Percentiles rank a stretch among this genome's conserved stretches.
phyloP scores from a whole-genome alignment of 2,797 vertebrate genomes.

The Hypotaenidia okinawae region DNA sequence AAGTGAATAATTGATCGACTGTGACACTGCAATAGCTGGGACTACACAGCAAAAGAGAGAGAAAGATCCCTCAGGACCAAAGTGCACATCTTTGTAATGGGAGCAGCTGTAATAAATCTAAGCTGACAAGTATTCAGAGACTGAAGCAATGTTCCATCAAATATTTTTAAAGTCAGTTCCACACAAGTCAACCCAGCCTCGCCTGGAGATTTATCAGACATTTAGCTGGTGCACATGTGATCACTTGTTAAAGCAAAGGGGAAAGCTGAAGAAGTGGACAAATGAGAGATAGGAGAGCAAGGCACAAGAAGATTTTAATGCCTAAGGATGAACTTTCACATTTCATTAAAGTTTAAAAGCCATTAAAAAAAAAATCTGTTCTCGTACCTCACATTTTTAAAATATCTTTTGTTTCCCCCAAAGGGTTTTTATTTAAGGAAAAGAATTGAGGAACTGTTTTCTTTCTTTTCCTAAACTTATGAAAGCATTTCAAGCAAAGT shows the following conservation, averaged over 20 bases:
- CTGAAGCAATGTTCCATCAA: slow-evolving; percentile 80
- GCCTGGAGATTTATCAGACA: slow-evolving; percentile 78
- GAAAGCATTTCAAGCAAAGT: background rate
- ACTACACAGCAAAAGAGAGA: slow-evolving; percentile 65
- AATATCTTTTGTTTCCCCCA: background rate
- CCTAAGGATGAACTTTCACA: slow-evolving; percentile 34
- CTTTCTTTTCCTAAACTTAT: background rate
- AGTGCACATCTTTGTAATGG: slow-evolving; percentile 63
- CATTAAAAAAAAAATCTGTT: background rate
- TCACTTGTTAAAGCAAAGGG: slow-evolving; percentile 65
- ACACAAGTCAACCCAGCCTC: slow-evolving; percentile 75
- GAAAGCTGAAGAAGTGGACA: slow-evolving; percentile 42
- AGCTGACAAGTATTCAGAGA: slow-evolving; percentile 80
- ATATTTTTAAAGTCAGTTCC: slow-evolving; percentile 84
- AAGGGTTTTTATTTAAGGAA: background rate
- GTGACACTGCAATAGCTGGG: slow-evolving; percentile 71
- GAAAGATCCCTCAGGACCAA: slow-evolving; percentile 70
- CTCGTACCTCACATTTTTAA: background rate
- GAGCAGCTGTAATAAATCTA: slow-evolving; percentile 76
- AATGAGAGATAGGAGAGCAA: slow-evolving; percentile 1
- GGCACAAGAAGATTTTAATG: slow-evolving; percentile 36
- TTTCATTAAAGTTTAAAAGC: slow-evolving; percentile 28
- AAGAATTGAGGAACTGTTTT: background rate
- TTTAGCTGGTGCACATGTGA: slow-evolving; percentile 78
- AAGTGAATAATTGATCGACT: slow-evolving; percentile 73